A percentile compares a stretch with the other conserved stretches of the same genome.
Conservation (phyloP, 2,888 invertebrate genomes). For the Macrophya annulata region DNA sequence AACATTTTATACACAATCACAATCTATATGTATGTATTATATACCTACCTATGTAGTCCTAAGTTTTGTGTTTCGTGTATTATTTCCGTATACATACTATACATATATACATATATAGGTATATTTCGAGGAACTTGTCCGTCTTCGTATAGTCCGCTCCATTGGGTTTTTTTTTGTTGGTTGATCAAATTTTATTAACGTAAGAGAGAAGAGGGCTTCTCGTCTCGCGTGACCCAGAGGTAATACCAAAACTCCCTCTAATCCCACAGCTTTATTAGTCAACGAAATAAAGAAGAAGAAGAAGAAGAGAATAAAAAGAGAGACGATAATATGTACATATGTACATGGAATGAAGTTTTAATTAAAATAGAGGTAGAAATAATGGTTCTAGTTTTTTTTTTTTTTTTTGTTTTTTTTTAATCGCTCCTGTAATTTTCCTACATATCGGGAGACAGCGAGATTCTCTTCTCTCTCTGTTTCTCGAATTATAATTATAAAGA, state of each 20-base stretch:
- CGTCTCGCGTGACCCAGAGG: conserved; percentile 26
- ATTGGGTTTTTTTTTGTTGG: not conserved
- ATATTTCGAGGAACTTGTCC: conserved; percentile 40
- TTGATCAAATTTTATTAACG: conserved; percentile 29
- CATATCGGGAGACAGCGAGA: not conserved
- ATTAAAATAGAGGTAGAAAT: conserved; percentile 4
- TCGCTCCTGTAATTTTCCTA: not conserved
- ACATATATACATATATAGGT: not conserved
- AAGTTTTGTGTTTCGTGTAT: not conserved
- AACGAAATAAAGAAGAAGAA: not conserved
- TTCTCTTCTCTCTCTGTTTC: not conserved
- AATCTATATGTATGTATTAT: not conserved
- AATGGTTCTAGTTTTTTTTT: not conserved
- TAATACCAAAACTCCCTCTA: conserved; percentile 15
- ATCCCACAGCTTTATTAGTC: not conserved
- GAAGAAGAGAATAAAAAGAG: not conserved
- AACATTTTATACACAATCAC: not conserved
- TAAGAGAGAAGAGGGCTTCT: conserved; percentile 30
- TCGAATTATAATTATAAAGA: not conserved
- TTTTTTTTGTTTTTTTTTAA: not conserved
- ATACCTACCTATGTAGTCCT: not conserved
- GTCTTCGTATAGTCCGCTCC: not conserved
- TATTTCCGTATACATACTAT: not conserved
- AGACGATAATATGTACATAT: not conserved
- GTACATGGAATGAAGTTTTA: not conserved